Evolutionary conservation across 2,797 vertebrate species (phyloP), one percentile per base, ranked within the genome.

Genomic region (Chelmon rostratus): DNA sequence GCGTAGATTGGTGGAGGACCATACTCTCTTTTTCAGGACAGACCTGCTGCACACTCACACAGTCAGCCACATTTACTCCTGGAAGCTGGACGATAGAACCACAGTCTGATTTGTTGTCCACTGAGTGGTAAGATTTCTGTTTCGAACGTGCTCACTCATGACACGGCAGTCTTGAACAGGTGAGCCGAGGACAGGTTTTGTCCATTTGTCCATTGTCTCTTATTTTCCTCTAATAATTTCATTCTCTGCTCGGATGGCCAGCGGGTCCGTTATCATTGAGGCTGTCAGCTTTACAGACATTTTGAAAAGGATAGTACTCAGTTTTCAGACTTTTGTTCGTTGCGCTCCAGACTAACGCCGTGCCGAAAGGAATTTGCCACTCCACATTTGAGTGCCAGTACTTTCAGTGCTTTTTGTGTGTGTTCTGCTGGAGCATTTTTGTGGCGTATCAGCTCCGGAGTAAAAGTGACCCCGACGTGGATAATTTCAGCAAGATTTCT

Each of bases 401-500:
- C 50, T 49, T 63, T 37, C 19, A n/a, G 3, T 56, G n/a, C 16
- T 44, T 61, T 44, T 44, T 46, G 23, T 12, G 28, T 7, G 1
- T 58, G 33, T 61, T 7, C 35, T 42, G 3, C 21, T 12, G 28
- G 0, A 31, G 25, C 31, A 18, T 49, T 68, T n/a, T 68, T 70
- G 37, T 57, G 6, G 11, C n/a, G 38, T 21, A 42, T 73, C 28
- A 28, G 16, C 38, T 54, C 12, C 18, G 35, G n/a, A 13, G 47
- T 23, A 37, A 73, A 50, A 31, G 52, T 6, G n/a, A 35, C 1
- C 25, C 8, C 6, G 37, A 37, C 31, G 23, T 31, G 11, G 40
- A 56, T 61, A 1, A 54, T 67, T 73, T 76, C 31, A 57, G 42
- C 5, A 69, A 44, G 28, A 49, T 74, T 64, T 64, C 18, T 11